A percentile compares a stretch with the other conserved stretches of the same genome.
phyloP scores from a whole-genome alignment of 1,140 invertebrate genomes.

The Trichogramma pretiosum region DNA sequence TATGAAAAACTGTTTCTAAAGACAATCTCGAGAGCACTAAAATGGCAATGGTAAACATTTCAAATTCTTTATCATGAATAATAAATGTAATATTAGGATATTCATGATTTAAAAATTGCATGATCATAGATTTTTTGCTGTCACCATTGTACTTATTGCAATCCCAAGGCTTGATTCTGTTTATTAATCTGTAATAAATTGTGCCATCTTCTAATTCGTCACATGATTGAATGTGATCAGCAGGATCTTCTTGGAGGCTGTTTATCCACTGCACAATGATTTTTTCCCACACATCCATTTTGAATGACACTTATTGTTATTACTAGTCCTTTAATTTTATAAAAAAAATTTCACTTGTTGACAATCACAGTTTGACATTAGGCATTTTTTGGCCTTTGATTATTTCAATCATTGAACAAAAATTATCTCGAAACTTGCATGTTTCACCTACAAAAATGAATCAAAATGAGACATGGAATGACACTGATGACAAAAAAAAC shows the following conservation, averaged over 20 bases:
- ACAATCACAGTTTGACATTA: too few species aligned
- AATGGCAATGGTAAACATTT: conserved; percentile 28
- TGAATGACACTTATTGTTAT: too few species aligned
- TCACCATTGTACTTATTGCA: background rate
- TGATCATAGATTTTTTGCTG: conserved; percentile 10
- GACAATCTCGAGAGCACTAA: conserved; percentile 32
- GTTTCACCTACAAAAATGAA: too few species aligned
- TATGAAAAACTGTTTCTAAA: conserved; percentile 33
- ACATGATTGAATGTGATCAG: background rate
- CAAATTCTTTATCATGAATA: conserved; percentile 8
- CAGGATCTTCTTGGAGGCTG: background rate
- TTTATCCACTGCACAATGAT: conserved; percentile 12
- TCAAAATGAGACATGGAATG: too few species aligned
- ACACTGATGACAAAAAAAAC: too few species aligned
- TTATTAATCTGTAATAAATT: conserved; percentile 24
- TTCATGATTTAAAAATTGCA: conserved; percentile 26
- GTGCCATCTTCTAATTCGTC: conserved; percentile 23
- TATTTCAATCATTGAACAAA: too few species aligned
- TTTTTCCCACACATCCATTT: conserved; percentile 13
- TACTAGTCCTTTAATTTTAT: too few species aligned
- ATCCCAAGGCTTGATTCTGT: conserved; percentile 19
- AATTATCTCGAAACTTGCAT: too few species aligned
- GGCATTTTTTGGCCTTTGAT: too few species aligned
- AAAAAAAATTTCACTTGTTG: too few species aligned
- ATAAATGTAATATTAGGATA: conserved; percentile 33